Evolutionary conservation across 2,113 vertebrate species (phyloP).

Genomic region (Caranx melampygus): DNA sequence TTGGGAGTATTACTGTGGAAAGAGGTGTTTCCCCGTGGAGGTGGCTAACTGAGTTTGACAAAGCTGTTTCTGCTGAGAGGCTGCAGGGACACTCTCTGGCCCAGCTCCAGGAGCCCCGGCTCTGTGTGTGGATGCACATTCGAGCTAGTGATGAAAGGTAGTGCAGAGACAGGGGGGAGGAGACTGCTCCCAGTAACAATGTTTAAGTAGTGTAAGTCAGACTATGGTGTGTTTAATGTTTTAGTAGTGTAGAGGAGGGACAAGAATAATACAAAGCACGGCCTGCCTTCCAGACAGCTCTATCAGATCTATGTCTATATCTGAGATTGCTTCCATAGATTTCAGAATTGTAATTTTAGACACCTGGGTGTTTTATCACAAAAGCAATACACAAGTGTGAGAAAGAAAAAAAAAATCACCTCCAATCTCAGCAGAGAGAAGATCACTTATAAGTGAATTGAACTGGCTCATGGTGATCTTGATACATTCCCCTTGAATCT

Average conservation of each 20-base stretch:
- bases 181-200: conserved; percentile 27
- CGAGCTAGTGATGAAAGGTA: conserved; percentile 61
- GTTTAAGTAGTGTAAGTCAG: conserved; percentile 28
- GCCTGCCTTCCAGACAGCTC: conserved; percentile 2
- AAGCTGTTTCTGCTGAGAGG: conserved; percentile 77
- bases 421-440: too few relatives aligned
- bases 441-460: too few relatives aligned
- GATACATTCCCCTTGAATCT: conserved; percentile 31
- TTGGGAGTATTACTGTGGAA: conserved; percentile 73
- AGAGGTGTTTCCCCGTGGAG: conserved; percentile 71
- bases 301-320: background rate
- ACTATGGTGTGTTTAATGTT: conserved; percentile 27
- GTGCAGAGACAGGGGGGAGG: conserved; percentile 33
- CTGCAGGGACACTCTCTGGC: conserved; percentile 69
- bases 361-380: background rate
- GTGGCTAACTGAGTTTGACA: conserved; percentile 82
- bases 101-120: conserved; percentile 60
- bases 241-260: conserved; percentile 11
- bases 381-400: background rate
- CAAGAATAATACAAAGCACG: conserved; percentile 7
- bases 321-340: background rate
- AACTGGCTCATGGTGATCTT: conserved; percentile 8
- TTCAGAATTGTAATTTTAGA: background rate
- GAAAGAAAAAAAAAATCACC: background rate
- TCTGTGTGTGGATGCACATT: conserved; percentile 62